Evolutionary conservation across 2,113 vertebrate species (phyloP), one percentile per base, ranked within the genome.

Genomic region (Hippocampus zosterae): DNA sequence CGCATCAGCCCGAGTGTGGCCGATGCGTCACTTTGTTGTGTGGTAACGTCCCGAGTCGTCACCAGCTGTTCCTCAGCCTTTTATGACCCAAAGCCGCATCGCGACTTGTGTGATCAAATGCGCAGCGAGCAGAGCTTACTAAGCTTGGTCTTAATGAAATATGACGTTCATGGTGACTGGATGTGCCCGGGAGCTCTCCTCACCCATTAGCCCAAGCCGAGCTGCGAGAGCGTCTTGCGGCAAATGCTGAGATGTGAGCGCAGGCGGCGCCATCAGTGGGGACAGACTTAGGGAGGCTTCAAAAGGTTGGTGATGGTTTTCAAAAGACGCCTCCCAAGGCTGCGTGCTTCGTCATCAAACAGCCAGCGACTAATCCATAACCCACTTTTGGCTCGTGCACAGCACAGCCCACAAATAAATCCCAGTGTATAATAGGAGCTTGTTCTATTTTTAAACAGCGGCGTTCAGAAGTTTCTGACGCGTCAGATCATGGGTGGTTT

Each of bases 321-420:
- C 74, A 86, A 80, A 37, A 87, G 77, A 72, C 65, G 56, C 76
- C 77, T 86, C 77, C 67, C 57, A 64, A 57, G 56, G 64, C 83
- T 70, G 75, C 69, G 71, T 79, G 79, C 79, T 74, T 78, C 81
- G 79, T 88, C 85, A 84, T 88, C 76, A 88, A 89, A 88, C 80
- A 78, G 84, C 59, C 69, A 72, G 69, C 5, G 69, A 71, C 77
- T 83, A 82, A 85, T 85, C 78, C 79, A 76, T 66, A 88, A 70
- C 88, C 81, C 80, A 78, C 79, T 85, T 85, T 83, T 76, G 75
- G 80, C 73, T 86, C 50, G 11, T 48, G 72, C 72, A 4, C 42
- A 10, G 12, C 13, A 65, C 78, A 68, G 75, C 64, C 77, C 77
- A 84, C 85, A 87, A 85, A 86, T 87, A 87, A 86, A 81, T 70